A percentile compares a stretch with the other conserved stretches of the same genome.
phyloP scores from a whole-genome alignment of 2,888 invertebrate species.

The Smittia aterrima region DNA sequence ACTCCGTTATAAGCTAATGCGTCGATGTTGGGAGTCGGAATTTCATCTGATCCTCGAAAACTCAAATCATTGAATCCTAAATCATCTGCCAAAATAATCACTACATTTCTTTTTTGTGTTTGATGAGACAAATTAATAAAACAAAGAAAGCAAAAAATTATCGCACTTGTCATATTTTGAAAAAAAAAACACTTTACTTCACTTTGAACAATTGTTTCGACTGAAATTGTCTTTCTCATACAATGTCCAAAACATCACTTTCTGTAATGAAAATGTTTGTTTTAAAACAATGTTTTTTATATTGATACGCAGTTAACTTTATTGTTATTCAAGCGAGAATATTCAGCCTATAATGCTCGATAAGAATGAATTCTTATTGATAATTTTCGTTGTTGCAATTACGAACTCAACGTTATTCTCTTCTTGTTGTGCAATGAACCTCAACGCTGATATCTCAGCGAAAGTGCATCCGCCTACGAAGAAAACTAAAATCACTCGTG shows the following conservation, averaged over 20 bases:
- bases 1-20: slow-evolving; percentile 80
- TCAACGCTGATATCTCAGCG: slow-evolving; percentile 81
- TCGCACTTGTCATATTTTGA: too few species aligned
- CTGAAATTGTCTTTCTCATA: too few species aligned
- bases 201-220: too few species aligned
- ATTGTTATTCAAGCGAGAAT: slow-evolving; percentile 26
- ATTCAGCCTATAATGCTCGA: slow-evolving; percentile 66
- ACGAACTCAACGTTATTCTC: slow-evolving; percentile 85
- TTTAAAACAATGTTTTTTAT: too few species aligned
- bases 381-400: slow-evolving; percentile 86
- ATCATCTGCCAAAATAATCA: slow-evolving; percentile 79
- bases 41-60: slow-evolving; percentile 84
- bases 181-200: too few species aligned
- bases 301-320: too few species aligned
- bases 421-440: slow-evolving; percentile 72
- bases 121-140: too few species aligned
- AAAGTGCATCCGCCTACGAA: slow-evolving; percentile 97
- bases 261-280: too few species aligned
- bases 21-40: slow-evolving; percentile 88
- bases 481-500: slow-evolving; percentile 78
- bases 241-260: too few species aligned
- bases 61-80: slow-evolving; percentile 91
- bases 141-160: too few species aligned
- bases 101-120: slow-evolving; percentile 56
- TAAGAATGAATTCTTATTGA: slow-evolving; percentile 85